phyloP scores from a whole-genome alignment of 2,113 vertebrate species.

The Pyxicephalus adspersus region DNA sequence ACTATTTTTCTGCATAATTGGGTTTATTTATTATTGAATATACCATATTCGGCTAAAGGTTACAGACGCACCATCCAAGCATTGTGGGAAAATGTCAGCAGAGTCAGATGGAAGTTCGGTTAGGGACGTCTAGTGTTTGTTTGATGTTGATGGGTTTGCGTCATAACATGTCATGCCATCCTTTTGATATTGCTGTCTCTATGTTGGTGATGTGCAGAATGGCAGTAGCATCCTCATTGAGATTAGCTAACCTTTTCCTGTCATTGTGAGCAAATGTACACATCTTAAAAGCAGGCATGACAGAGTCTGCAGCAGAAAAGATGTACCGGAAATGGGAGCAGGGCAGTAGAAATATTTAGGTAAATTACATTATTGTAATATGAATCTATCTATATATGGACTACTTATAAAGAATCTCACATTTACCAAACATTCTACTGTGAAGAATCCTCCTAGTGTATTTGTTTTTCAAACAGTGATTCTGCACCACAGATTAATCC shows the following conservation, averaged over 20 bases:
- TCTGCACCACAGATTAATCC: too few relatives aligned
- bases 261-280: neutral
- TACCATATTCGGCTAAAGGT: neutral
- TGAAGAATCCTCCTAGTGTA: too few relatives aligned
- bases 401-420: too few relatives aligned
- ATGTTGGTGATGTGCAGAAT: neutral
- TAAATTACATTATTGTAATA: too few relatives aligned
- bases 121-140: neutral
- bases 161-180: neutral
- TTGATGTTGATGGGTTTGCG: neutral
- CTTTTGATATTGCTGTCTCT: constrained; percentile 4
- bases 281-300: neutral
- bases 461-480: too few relatives aligned
- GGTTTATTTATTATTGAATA: too few relatives aligned
- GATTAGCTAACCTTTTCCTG: constrained; percentile 13
- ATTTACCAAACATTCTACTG: too few relatives aligned
- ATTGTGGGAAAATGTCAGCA: neutral
- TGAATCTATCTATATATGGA: too few relatives aligned
- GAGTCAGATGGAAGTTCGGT: neutral
- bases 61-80: neutral
- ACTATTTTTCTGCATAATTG: too few relatives aligned
- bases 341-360: too few relatives aligned
- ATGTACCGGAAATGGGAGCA: too few relatives aligned
- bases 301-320: too few relatives aligned
- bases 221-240: neutral